A percentile compares a stretch with the other conserved stretches of the same genome.
These are phyloP conservation scores for Myrmecophaga tridactyla DNA, from an alignment of 2,113 vertebrate genomes.

Conservation along the genomic window DNA sequence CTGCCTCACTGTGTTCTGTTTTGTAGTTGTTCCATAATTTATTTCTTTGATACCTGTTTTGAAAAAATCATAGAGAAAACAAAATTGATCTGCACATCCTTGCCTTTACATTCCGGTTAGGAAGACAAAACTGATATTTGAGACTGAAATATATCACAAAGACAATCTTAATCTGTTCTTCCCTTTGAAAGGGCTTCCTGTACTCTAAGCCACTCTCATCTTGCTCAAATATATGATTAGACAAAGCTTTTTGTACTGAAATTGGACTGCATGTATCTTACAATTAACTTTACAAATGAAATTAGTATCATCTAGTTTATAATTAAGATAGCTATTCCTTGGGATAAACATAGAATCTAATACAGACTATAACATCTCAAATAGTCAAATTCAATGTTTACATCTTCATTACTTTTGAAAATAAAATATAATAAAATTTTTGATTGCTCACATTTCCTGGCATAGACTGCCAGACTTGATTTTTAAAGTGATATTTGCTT, in stretches of 20 bases:
- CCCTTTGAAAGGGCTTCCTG: background rate
- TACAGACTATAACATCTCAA: background rate
- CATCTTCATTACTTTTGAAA: conserved; percentile 21
- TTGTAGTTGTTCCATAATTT: background rate
- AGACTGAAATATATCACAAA: background rate
- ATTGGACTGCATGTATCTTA: background rate
- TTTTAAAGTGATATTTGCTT: background rate
- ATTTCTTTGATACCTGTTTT: conserved; percentile 26
- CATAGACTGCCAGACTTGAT: background rate
- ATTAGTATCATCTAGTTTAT: conserved; percentile 28
- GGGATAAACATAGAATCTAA: background rate
- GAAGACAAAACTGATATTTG: background rate
- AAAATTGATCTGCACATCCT: background rate
- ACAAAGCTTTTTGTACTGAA: background rate
- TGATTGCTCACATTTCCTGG: background rate
- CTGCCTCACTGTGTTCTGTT: background rate
- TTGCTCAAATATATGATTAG: background rate
- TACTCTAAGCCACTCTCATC: background rate
- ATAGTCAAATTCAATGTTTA: background rate
- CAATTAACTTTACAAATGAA: background rate
- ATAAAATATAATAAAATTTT: background rate
- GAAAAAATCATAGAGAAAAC: background rate
- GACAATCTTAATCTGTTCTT: background rate
- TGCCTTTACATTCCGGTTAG: background rate
- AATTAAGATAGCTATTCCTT: background rate